These are phyloP conservation scores for Cettia cetti DNA, from an alignment of 2,113 vertebrate genomes.

Conservation along the genomic window DNA sequence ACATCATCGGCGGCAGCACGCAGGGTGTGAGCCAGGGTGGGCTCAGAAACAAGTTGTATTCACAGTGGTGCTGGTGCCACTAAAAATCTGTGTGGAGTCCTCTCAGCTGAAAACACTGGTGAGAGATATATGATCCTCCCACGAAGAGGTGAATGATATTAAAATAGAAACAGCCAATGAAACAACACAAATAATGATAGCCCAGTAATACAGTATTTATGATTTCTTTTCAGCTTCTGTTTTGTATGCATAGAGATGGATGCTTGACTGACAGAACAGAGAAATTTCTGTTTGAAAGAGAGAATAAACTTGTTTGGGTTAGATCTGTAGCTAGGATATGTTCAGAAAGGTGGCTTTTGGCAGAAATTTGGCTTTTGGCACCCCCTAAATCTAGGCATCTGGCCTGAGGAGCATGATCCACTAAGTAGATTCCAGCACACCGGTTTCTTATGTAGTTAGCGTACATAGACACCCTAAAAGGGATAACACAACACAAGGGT, in stretches of 20 bases:
- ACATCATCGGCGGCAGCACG: accelerated
- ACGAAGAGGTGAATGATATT: not conserved
- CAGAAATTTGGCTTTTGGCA: not conserved
- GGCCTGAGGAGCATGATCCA: not conserved
- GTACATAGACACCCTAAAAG: not conserved
- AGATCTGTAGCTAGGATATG: not conserved
- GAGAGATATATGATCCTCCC: not conserved
- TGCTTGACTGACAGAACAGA: not conserved
- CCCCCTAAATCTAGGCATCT: not conserved
- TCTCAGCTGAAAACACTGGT: not conserved
- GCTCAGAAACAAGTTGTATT: not conserved
- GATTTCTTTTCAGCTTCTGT: not conserved
- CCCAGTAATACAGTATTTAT: not conserved
- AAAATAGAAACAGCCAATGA: not conserved
- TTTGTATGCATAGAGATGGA: not conserved
- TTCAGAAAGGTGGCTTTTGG: not conserved
- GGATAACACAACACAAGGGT: not conserved
- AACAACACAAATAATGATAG: not conserved
- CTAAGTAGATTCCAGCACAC: not conserved
- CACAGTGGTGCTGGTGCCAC: not conserved
- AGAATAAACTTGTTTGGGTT: not conserved
- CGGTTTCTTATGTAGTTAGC: not conserved
- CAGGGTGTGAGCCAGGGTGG: not conserved
- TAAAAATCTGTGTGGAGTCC: not conserved
- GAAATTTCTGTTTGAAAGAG: not conserved